A percentile compares a stretch with the other conserved stretches of the same genome.
These are phyloP conservation scores for Nemurella pictetii DNA, from an alignment of 2,888 invertebrate genomes.

Conservation along the genomic window DNA sequence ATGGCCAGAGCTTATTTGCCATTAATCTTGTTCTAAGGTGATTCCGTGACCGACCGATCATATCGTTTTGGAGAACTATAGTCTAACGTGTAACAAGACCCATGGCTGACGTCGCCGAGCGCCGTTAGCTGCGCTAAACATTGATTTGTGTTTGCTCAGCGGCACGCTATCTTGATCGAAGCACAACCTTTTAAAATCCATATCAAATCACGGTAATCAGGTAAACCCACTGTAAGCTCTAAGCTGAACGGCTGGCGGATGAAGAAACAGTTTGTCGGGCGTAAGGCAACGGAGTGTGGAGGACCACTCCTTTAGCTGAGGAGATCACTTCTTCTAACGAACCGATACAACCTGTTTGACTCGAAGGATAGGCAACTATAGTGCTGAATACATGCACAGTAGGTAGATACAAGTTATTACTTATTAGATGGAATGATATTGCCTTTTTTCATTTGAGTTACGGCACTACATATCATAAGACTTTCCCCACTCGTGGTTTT, in stretches of 20 bases:
- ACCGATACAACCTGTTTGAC: conserved; percentile 19
- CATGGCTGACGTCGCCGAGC: background rate
- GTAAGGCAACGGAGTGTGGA: background rate
- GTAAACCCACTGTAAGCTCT: conserved; percentile 1
- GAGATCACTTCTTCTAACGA: conserved; percentile 13
- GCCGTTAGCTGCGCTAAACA: too few species aligned
- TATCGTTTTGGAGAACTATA: background rate
- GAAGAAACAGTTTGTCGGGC: background rate
- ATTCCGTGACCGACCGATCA: conserved; percentile 10
- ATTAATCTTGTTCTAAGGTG: background rate
- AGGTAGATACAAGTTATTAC: conserved; percentile 31
- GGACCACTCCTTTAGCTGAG: background rate
- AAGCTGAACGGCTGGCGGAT: too few species aligned
- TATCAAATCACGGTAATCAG: conserved; percentile 17
- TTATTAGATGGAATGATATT: conserved; percentile 38
- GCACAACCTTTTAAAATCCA: conserved; percentile 10
- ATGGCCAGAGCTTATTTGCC: background rate
- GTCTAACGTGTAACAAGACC: conserved; percentile 1
- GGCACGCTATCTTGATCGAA: background rate
- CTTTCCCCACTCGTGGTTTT: conserved; percentile 34
- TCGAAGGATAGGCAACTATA: background rate
- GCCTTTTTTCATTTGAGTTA: conserved; percentile 34
- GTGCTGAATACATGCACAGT: background rate
- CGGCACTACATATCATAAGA: conserved; percentile 33
- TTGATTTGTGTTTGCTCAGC: conserved; percentile 17